These are phyloP conservation scores for Athene cunicularia DNA, from an alignment of 2,113 vertebrate species.

Conservation along the genomic window DNA sequence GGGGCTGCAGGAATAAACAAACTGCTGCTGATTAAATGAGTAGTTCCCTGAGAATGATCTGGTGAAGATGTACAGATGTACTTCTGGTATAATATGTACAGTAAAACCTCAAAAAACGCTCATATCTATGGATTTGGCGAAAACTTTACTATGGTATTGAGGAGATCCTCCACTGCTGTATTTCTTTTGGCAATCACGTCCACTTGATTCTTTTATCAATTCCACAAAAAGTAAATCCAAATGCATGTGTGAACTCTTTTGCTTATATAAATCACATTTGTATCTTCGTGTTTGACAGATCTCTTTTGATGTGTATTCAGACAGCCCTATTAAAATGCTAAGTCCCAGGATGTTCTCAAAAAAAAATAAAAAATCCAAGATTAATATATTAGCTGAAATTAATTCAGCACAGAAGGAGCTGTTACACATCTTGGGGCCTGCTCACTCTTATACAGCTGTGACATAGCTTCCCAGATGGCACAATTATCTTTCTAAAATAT, in stretches of 20 bases:
- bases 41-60: not conserved
- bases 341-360: not conserved
- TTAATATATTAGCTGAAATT: constrained; percentile 41
- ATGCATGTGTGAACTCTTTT: not conserved
- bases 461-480: constrained; percentile 56
- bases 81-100: not conserved
- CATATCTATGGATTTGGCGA: not conserved
- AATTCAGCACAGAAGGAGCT: constrained; percentile 49
- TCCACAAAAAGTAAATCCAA: not conserved
- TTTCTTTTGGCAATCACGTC: not conserved
- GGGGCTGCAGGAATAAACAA: not conserved
- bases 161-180: not conserved
- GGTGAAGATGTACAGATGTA: not conserved
- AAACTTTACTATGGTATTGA: not conserved
- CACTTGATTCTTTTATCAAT: not conserved
- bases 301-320: not conserved
- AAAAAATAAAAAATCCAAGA: not conserved
- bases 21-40: not conserved
- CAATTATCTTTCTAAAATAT: constrained; percentile 62
- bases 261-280: not conserved
- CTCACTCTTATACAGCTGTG: constrained; percentile 36
- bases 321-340: not conserved
- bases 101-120: not conserved
- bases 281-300: not conserved
- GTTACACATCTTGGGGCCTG: constrained; percentile 19